Percentiles rank a stretch among this genome's conserved stretches.
phyloP scores from a whole-genome alignment of 1,140 invertebrate species.

The Gonioctena quinquepunctata region DNA sequence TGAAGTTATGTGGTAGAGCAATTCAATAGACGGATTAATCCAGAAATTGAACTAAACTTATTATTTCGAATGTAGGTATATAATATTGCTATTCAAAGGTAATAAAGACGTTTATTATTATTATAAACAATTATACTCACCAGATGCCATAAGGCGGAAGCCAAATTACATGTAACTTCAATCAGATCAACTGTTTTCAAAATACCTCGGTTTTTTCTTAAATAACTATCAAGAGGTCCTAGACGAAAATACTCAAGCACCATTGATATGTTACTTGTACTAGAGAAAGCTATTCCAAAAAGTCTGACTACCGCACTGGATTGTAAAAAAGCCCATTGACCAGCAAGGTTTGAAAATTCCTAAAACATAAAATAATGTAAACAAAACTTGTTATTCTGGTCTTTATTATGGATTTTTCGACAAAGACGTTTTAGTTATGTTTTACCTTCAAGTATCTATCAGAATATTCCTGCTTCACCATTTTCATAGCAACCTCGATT shows the following conservation, averaged over 20 bases:
- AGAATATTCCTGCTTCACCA: constrained; percentile 67
- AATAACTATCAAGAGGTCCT: constrained; percentile 77
- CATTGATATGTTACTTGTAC: constrained; percentile 71
- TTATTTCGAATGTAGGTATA: too few relatives aligned
- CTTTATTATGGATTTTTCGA: too few relatives aligned
- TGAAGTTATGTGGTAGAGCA: too few relatives aligned
- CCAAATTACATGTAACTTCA: constrained; percentile 75
- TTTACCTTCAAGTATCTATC: constrained; percentile 62
- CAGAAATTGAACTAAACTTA: too few relatives aligned
- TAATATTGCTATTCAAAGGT: too few relatives aligned
- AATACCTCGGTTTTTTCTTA: constrained; percentile 60
- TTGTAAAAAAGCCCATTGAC: constrained; percentile 75
- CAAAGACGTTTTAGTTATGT: too few relatives aligned
- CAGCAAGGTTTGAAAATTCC: constrained; percentile 76
- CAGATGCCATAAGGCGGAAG: constrained; percentile 80
- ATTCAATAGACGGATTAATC: too few relatives aligned
- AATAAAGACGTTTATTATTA: too few relatives aligned
- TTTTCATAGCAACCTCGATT: constrained; percentile 74
- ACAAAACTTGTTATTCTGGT: too few relatives aligned
- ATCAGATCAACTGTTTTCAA: constrained; percentile 75
- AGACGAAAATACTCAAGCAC: constrained; percentile 78
- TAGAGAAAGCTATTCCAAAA: constrained; percentile 74
- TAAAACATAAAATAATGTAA: too few relatives aligned
- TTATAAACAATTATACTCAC: too few relatives aligned
- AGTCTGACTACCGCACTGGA: constrained; percentile 74